phyloP scores from a whole-genome alignment of 2,888 invertebrate genomes.

The Sympetrum striolatum region DNA sequence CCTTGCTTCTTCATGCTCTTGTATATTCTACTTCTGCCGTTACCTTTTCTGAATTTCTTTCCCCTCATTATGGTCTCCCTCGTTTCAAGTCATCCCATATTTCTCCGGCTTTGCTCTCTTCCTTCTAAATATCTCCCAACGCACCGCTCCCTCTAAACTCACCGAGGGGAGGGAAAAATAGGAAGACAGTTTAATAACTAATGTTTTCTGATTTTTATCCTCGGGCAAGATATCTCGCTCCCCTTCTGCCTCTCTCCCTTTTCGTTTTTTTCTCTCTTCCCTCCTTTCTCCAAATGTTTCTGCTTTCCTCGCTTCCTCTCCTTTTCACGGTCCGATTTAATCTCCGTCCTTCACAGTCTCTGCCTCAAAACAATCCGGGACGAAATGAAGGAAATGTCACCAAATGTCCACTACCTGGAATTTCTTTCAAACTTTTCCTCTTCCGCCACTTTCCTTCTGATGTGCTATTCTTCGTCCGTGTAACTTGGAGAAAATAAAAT shows the following conservation, averaged over 20 bases:
- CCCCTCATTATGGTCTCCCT: background rate
- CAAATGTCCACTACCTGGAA: too few species aligned
- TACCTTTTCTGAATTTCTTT: background rate
- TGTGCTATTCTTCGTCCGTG: too few species aligned
- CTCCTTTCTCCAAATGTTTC: background rate
- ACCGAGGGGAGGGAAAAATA: background rate
- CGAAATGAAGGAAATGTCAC: too few species aligned
- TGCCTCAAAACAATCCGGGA: too few species aligned
- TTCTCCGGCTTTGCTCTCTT: conserved; percentile 25
- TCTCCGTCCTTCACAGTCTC: too few species aligned
- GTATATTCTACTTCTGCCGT: background rate
- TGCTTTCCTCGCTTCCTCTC: background rate
- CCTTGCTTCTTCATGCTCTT: background rate
- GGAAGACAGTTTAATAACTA: conserved; percentile 28
- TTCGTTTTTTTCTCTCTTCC: background rate
- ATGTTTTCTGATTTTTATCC: conserved; percentile 32
- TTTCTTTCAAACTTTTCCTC: too few species aligned
- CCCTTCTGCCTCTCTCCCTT: background rate
- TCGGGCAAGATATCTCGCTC: background rate
- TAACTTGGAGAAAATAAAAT: too few species aligned
- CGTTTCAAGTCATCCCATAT: background rate
- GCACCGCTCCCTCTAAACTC: background rate
- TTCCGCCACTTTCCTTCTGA: too few species aligned
- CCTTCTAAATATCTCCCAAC: background rate
- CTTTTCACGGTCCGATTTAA: background rate